Conservation (phyloP, 2,797 vertebrate genomes). For the Siniperca scherzeri region DNA sequence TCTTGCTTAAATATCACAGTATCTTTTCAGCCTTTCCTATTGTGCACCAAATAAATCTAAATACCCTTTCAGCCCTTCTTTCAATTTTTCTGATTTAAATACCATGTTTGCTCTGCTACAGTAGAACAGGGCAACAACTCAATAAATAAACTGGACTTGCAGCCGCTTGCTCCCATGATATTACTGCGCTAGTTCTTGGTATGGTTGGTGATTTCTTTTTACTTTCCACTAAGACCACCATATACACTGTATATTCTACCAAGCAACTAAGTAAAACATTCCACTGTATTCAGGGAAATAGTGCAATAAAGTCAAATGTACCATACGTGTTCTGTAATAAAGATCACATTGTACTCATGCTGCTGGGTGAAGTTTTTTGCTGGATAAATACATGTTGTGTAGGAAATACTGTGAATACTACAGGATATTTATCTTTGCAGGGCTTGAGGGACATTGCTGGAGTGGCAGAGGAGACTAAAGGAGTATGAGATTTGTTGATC, state of each 20-base stretch:
- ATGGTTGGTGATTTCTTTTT: conserved; percentile 15
- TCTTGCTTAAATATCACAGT: not conserved
- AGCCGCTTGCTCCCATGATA: not conserved
- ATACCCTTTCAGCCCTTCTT: not conserved
- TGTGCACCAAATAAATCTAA: conserved; percentile 1
- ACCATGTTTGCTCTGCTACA: not conserved
- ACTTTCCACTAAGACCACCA: not conserved
- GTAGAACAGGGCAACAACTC: not conserved
- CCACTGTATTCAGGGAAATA: conserved; percentile 29
- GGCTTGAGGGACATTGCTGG: conserved; percentile 18
- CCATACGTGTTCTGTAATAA: conserved; percentile 36
- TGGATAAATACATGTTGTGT: conserved; percentile 10
- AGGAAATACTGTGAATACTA: conserved; percentile 18
- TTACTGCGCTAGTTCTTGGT: not conserved
- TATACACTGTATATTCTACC: not conserved
- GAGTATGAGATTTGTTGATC: conserved; percentile 13
- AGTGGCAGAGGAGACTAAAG: conserved; percentile 3
- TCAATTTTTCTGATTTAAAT: conserved; percentile 6
- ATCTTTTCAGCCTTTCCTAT: not conserved
- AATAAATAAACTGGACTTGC: not conserved
- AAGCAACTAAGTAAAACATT: conserved; percentile 28
- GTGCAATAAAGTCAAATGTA: conserved; percentile 56
- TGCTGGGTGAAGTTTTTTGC: conserved; percentile 5
- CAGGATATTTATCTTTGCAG: conserved; percentile 26
- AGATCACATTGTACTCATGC: conserved; percentile 5